These are phyloP conservation scores for Magallana gigas DNA, from an alignment of 1,140 invertebrate species.

Conservation along the genomic window DNA sequence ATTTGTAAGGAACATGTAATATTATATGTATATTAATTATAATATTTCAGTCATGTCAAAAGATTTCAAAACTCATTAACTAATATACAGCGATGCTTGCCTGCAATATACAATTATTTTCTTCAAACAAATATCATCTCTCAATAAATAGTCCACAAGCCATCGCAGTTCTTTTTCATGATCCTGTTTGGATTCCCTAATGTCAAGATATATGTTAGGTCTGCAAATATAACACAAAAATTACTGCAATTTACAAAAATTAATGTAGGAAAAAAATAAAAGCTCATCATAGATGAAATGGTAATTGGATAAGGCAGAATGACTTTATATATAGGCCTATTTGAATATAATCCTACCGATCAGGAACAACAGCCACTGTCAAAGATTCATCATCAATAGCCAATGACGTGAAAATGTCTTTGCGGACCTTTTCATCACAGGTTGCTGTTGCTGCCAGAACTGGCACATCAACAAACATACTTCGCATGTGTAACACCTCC, in stretches of 20 bases:
- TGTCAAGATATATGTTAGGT: neutral
- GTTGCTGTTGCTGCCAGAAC: conserved; percentile 36
- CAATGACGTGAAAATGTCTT: neutral
- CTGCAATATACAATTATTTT: conserved; percentile 16
- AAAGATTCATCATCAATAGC: conserved; percentile 4
- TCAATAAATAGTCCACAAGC: conserved; percentile 3
- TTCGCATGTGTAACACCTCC: conserved; percentile 31
- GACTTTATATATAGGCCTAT: neutral
- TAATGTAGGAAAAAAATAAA: neutral
- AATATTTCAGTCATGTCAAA: neutral
- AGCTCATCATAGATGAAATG: neutral
- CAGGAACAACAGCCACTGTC: neutral
- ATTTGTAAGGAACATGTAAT: neutral
- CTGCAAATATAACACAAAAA: too few species aligned
- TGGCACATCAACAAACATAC: conserved; percentile 14
- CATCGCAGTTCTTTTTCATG: conserved; percentile 1
- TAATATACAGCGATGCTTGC: neutral
- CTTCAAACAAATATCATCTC: neutral
- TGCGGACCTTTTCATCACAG: neutral
- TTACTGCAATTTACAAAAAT: too few species aligned
- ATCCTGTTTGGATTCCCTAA: conserved; percentile 3
- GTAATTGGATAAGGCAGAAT: too few species aligned
- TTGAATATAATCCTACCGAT: neutral
- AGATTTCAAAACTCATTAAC: neutral
- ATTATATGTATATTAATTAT: neutral